phyloP scores from a whole-genome alignment of 2,113 vertebrate species.

The Synodontis membranacea region DNA sequence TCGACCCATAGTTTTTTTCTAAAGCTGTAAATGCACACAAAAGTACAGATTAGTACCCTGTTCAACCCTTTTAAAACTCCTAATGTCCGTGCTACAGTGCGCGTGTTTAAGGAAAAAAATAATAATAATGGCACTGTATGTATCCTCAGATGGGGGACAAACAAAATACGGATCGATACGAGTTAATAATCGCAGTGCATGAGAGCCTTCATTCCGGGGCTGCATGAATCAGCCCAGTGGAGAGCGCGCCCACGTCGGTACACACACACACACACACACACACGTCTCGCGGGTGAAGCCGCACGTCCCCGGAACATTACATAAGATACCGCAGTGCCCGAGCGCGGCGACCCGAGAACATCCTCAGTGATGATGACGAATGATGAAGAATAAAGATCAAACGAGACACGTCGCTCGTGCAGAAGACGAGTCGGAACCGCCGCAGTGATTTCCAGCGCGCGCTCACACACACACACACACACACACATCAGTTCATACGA shows the following conservation, averaged over 20 bases:
- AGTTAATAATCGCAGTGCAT: neutral
- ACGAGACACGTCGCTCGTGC: neutral
- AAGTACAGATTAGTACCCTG: neutral
- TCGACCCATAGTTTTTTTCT: no score
- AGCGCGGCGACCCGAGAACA: neutral
- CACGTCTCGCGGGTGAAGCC: neutral
- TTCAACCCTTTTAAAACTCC: neutral
- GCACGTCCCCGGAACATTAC: neutral
- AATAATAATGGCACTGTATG: neutral
- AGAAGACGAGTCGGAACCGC: neutral
- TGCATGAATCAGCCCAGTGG: neutral
- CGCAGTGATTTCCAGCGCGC: constrained; percentile 7
- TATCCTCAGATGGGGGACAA: neutral
- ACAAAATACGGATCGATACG: neutral
- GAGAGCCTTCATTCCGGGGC: neutral
- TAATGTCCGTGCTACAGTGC: neutral
- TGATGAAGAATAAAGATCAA: neutral
- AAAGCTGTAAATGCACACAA: neutral
- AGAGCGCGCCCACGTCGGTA: neutral
- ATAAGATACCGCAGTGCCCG: neutral
- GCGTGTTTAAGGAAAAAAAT: neutral
- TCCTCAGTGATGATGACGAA: neutral
- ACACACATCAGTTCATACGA: neutral
- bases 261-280: neutral
- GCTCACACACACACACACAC: neutral